Conservation (phyloP, 2,113 vertebrate genomes). For the Asarcornis scutulata region DNA sequence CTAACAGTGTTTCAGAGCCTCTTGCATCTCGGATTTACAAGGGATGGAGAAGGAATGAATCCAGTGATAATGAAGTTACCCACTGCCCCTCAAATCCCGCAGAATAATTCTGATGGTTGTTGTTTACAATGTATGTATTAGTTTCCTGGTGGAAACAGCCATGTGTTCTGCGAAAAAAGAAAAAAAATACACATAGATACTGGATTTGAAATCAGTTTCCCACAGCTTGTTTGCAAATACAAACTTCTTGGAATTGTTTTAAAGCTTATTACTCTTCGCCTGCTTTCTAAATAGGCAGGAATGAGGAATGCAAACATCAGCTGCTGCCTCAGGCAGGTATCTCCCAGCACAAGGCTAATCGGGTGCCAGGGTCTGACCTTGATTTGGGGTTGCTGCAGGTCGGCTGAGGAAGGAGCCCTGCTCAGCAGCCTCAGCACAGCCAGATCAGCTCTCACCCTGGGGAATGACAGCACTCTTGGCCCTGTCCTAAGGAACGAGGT, state of each 20-base stretch:
- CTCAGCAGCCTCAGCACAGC: fast-evolving
- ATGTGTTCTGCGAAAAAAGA: not conserved
- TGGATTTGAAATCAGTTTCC: slow-evolving; percentile 34
- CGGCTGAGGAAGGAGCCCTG: fast-evolving
- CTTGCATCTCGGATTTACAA: not conserved
- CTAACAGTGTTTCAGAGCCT: not conserved
- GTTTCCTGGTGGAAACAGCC: not conserved
- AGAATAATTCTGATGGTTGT: not conserved
- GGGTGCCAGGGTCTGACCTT: not conserved
- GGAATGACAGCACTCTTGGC: not conserved
- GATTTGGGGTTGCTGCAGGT: not conserved
- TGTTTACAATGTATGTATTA: not conserved
- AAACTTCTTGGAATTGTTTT: slow-evolving; percentile 31
- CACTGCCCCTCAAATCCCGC: not conserved
- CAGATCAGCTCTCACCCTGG: not conserved
- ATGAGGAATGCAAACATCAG: slow-evolving; percentile 48
- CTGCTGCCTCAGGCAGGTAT: slow-evolving; percentile 9
- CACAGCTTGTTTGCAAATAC: not conserved
- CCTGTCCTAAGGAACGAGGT: not conserved
- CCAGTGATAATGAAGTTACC: not conserved
- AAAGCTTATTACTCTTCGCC: slow-evolving; percentile 14
- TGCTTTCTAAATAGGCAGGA: slow-evolving; percentile 36
- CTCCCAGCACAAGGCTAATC: not conserved
- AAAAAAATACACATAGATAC: too few relatives aligned
- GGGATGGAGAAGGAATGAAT: not conserved